Evolutionary conservation across 2,797 vertebrate species (phyloP), one percentile per base, ranked within the genome.

Genomic region (Sitta carolinensis): DNA sequence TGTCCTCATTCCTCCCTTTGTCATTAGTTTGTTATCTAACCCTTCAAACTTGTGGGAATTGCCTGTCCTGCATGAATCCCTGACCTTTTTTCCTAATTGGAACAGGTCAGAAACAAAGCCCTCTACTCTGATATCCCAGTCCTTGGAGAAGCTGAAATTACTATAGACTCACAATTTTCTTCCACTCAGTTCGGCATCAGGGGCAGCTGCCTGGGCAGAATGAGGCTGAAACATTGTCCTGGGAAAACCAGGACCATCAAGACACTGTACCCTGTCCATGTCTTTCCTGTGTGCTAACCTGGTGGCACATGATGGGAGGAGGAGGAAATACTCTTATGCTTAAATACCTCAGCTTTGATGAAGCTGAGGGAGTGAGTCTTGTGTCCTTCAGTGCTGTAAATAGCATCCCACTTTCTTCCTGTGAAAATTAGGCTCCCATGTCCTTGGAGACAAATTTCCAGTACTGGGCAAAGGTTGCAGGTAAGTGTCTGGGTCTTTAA

Each of bases 201-300:
- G 43, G 22, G 32, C 57, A 94, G 45, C 40, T 87, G 66, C 25
- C 57, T 12, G 18, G 42, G 63, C 40, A 42, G 51, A 7, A 27
- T 0, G 9, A 38, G 13, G 25, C 36, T 75, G 58, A 43, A 68
- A 7, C 23, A 3, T 42, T 57, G 47, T 15, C 45, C 70, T 51
- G 15, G 18, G 42, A 47, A 77, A 74, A 17, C 23, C 52, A 87
- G 18, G 30, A 59, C 40, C 32, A 59, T 4, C 23, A 38, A 30
- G 14, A 57, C 25, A 61, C 26, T 0, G 0, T 55, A 10, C 11
- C 51, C 38, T 61, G 29, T 40, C 16, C 18, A 3, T 5, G 8
- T 73, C 30, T 80, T 76, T 58, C 23, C 67, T 66, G 32, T 8
- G 9, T 38, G 42, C 59, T n/a, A 57, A 38, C 6, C 17, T 74